Conservation (phyloP, 2,113 vertebrate genomes). For the Lepus americanus region DNA sequence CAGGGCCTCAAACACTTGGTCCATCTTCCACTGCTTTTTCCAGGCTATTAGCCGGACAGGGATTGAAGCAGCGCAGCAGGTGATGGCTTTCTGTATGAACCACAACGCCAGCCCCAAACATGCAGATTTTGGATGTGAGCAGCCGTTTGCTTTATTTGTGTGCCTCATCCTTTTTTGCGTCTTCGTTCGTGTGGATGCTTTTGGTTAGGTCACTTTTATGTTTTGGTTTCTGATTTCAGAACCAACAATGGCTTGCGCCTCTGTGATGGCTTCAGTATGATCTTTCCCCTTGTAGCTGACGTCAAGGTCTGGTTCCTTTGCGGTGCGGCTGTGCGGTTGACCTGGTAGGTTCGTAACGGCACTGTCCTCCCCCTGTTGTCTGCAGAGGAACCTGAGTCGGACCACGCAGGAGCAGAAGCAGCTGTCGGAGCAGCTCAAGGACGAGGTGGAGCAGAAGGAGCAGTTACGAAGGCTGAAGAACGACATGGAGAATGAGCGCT, state of each 20-base stretch:
- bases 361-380: background rate
- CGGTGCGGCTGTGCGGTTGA: background rate
- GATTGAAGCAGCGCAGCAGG: no score
- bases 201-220: background rate
- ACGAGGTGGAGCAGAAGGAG: conserved; percentile 94
- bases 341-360: background rate
- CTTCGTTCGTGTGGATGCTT: background rate
- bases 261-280: background rate
- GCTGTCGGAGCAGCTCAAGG: conserved; percentile 90
- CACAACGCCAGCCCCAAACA: background rate
- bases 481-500: conserved; percentile 93
- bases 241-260: background rate
- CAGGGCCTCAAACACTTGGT: no score
- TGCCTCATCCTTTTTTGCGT: background rate
- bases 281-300: background rate
- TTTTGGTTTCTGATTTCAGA: background rate
- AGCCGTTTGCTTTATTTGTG: background rate
- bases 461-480: conserved; percentile 93
- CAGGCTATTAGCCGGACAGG: no score
- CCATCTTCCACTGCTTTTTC: no score
- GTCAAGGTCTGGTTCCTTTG: background rate
- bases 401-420: conserved; percentile 90
- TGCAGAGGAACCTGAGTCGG: conserved; percentile 90
- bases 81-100: no score
- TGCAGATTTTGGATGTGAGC: background rate